These are phyloP conservation scores for Girardinichthys multiradiatus DNA, from an alignment of 2,113 vertebrate species.

Conservation along the genomic window DNA sequence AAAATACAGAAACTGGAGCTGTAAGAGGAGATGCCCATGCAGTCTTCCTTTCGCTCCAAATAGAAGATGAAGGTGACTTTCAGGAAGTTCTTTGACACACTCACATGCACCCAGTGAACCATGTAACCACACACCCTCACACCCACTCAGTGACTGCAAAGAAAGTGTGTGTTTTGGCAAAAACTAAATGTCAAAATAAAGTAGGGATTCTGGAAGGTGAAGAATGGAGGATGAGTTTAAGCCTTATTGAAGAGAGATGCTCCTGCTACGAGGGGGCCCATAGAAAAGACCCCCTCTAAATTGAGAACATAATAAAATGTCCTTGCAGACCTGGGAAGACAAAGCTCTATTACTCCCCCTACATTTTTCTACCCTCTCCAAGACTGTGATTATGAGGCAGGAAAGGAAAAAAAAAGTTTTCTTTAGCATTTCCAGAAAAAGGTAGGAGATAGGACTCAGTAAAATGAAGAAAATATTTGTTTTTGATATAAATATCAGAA, in stretches of 20 bases:
- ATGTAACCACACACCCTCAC: not conserved
- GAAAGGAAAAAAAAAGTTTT: conserved; percentile 35
- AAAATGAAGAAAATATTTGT: too few species aligned
- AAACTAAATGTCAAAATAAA: conserved; percentile 55
- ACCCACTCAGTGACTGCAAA: conserved; percentile 1
- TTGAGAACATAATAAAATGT: conserved; percentile 76
- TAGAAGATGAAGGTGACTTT: conserved; percentile 75
- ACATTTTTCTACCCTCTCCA: not conserved
- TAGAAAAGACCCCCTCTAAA: conserved; percentile 70
- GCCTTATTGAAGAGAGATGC: conserved; percentile 39
- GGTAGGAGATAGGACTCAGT: too few species aligned
- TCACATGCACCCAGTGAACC: conserved; percentile 22
- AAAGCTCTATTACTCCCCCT: conserved; percentile 41
- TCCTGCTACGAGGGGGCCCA: conserved; percentile 17
- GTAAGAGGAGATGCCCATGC: conserved; percentile 54
- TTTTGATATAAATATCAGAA: too few species aligned
- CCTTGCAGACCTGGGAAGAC: conserved; percentile 73
- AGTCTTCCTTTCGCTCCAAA: conserved; percentile 42
- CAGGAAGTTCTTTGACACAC: conserved; percentile 56
- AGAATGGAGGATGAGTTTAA: conserved; percentile 33
- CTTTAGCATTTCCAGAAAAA: conserved; percentile 38
- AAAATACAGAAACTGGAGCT: conserved; percentile 70
- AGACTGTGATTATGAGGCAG: conserved; percentile 58
- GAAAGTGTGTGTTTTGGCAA: conserved; percentile 34
- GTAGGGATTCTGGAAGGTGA: conserved; percentile 35